phyloP scores from a whole-genome alignment of 2,888 invertebrate species.

The Apamea sordens region DNA sequence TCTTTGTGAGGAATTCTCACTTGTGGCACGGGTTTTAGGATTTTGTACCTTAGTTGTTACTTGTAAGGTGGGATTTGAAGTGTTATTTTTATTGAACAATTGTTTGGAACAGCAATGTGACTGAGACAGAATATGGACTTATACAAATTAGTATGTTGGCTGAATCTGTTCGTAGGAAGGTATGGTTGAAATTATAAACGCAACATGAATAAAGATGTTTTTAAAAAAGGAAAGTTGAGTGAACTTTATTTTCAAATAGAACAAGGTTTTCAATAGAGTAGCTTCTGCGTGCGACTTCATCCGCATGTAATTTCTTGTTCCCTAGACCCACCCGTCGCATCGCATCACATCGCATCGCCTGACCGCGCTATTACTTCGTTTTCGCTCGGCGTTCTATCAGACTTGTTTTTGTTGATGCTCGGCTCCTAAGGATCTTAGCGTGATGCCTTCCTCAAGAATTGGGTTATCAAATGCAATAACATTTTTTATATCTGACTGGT shows the following conservation, averaged over 20 bases:
- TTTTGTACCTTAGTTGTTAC: not conserved
- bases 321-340: not conserved
- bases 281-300: not conserved
- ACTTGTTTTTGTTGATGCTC: not conserved
- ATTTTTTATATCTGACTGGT: not conserved
- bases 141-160: not conserved
- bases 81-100: not conserved
- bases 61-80: not conserved
- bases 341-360: too few species aligned
- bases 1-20: conserved; percentile 16
- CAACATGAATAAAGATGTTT: not conserved
- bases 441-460: not conserved
- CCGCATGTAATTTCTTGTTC: not conserved
- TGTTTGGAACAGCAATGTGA: not conserved
- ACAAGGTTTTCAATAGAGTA: not conserved
- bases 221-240: too few species aligned
- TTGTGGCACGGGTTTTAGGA: not conserved
- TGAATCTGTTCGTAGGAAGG: not conserved
- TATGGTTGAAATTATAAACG: not conserved
- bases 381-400: not conserved
- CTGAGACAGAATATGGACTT: not conserved
- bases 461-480: not conserved
- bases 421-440: not conserved
- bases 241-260: not conserved
- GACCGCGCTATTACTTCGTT: not conserved